Evolutionary conservation across 2,797 vertebrate genomes (phyloP).

Genomic region (Tachyglossus aculeatus): DNA sequence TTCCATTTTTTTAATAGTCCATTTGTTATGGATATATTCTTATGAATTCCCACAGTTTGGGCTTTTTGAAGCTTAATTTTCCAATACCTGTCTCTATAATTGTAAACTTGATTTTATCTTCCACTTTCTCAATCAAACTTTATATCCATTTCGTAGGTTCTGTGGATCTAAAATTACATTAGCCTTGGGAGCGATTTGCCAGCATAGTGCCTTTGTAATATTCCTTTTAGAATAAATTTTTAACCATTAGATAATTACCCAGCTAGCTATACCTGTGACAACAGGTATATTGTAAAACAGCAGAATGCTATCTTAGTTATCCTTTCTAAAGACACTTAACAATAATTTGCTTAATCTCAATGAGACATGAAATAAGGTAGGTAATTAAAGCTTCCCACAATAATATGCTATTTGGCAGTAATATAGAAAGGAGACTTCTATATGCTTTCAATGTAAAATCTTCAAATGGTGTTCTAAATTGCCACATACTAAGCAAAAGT

Average conservation of each 20-base stretch:
- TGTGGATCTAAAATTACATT: constrained; percentile 36
- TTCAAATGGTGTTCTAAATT: neutral
- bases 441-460: constrained; percentile 13
- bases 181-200: constrained; percentile 27
- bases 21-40: neutral
- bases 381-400: constrained; percentile 64
- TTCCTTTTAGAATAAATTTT: constrained; percentile 58
- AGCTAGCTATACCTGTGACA: constrained; percentile 65
- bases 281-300: constrained; percentile 64
- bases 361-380: constrained; percentile 60
- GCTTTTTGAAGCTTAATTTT: constrained; percentile 9
- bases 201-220: constrained; percentile 23
- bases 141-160: neutral
- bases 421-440: neutral
- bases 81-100: neutral
- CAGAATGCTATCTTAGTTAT: constrained; percentile 68
- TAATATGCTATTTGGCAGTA: constrained; percentile 46
- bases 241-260: constrained; percentile 70
- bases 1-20: neutral
- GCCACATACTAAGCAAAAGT: no score
- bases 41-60: neutral
- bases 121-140: constrained; percentile 39
- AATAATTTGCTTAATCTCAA: constrained; percentile 67
- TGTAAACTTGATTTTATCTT: constrained; percentile 21
- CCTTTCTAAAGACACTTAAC: constrained; percentile 62